Evolutionary conservation across 2,797 vertebrate species (phyloP).

Genomic region (Sebastes oblongus): DNA sequence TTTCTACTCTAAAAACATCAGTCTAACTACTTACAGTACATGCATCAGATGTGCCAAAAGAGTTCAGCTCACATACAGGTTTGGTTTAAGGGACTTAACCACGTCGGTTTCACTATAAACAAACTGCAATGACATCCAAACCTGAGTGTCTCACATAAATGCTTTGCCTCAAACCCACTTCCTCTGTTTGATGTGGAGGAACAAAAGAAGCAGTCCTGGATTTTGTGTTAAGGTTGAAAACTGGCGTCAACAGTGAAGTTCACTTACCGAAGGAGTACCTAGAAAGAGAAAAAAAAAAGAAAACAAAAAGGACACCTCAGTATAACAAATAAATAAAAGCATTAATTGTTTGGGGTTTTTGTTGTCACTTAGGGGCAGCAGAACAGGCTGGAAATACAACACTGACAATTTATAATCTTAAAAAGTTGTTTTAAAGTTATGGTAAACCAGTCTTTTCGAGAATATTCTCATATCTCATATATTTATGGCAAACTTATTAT

Average conservation of each 20-base stretch:
- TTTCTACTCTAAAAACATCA: background rate
- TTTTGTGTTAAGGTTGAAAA: background rate
- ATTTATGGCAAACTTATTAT: background rate
- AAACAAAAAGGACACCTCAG: background rate
- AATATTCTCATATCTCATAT: background rate
- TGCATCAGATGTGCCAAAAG: background rate
- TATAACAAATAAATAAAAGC: background rate
- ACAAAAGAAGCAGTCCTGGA: background rate
- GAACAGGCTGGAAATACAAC: background rate
- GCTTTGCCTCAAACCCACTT: conserved; percentile 6
- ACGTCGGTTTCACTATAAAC: background rate
- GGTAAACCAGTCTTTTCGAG: background rate
- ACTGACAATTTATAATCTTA: background rate
- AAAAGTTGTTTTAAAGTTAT: background rate
- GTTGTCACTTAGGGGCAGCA: background rate
- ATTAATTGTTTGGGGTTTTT: background rate
- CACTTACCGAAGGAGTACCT: conserved; percentile 98
- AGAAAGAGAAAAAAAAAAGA: conserved; percentile 67
- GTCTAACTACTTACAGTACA: no score
- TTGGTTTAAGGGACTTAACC: background rate
- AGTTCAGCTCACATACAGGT: background rate
- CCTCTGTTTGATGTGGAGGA: background rate
- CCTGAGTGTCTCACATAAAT: background rate
- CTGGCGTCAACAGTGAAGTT: background rate
- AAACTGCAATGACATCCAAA: conserved; percentile 9